Evolutionary conservation across 2,797 vertebrate species (phyloP).

Genomic region (Threskiornis aethiopicus): DNA sequence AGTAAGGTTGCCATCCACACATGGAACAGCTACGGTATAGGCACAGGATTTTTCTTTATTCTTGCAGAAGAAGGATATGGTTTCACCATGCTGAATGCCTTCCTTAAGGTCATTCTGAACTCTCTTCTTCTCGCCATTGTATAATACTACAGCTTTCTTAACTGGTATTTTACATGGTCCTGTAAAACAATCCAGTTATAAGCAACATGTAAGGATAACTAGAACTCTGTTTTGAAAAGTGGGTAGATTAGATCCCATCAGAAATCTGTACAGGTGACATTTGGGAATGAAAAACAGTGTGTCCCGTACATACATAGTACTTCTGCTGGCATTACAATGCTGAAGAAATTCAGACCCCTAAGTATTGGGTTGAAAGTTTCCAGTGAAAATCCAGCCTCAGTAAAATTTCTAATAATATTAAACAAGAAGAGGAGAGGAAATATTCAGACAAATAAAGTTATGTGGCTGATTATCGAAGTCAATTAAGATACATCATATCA

Average conservation of each 20-base stretch:
- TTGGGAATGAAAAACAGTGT: neutral
- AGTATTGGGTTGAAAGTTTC: neutral
- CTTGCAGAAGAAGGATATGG: constrained; percentile 85
- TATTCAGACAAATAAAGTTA: neutral
- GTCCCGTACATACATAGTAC: neutral
- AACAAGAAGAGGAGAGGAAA: neutral
- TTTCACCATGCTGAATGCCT: constrained; percentile 81
- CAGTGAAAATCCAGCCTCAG: neutral
- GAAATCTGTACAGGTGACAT: neutral
- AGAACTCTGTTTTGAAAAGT: neutral
- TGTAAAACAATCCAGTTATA: constrained; percentile 49
- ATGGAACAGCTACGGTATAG: constrained; percentile 78
- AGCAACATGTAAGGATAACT: neutral
- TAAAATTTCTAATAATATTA: neutral
- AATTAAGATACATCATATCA: neutral
- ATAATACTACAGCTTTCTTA: constrained; percentile 84
- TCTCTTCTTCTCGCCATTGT: constrained; percentile 79
- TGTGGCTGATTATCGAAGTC: neutral
- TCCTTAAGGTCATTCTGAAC: constrained; percentile 81
- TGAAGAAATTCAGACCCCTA: neutral
- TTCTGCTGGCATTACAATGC: neutral
- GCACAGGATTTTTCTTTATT: constrained; percentile 83
- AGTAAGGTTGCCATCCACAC: constrained; percentile 80
- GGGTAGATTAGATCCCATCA: neutral
- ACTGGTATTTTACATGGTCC: constrained; percentile 84